These are phyloP conservation scores for Hylia prasina DNA, from an alignment of 2,113 vertebrate genomes.

Conservation along the genomic window DNA sequence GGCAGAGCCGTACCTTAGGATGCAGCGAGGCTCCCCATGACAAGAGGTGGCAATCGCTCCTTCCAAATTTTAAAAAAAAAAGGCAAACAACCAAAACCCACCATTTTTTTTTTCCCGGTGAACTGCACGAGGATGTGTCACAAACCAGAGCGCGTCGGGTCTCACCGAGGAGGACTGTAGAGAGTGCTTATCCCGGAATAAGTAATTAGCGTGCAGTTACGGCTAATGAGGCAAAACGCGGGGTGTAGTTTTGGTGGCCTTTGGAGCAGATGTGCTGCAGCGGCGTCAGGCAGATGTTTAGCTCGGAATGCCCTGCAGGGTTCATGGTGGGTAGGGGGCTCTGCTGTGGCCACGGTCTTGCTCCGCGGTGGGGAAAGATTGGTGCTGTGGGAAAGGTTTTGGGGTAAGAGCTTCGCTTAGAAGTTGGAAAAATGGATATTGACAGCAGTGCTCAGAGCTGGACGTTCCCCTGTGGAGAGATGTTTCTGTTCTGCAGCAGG, in stretches of 20 bases:
- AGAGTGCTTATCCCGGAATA: not conserved
- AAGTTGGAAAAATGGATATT: not conserved
- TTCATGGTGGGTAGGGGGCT: not conserved
- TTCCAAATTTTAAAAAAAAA: not conserved
- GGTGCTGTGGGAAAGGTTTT: not conserved
- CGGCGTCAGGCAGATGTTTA: not conserved
- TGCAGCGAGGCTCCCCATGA: not conserved
- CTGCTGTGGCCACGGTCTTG: not conserved
- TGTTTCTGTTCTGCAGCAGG: not conserved
- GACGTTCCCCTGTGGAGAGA: not conserved
- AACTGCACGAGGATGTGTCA: not conserved
- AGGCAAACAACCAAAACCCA: not conserved
- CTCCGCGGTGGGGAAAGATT: not conserved
- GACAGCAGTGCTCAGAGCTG: not conserved
- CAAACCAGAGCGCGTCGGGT: not conserved
- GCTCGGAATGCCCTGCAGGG: not conserved
- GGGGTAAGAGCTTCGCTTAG: accelerated
- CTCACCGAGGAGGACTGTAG: not conserved
- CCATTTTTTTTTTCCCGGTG: not conserved
- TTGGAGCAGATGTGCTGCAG: not conserved
- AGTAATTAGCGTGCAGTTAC: not conserved
- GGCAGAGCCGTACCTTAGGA: not conserved
- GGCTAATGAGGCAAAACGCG: not conserved
- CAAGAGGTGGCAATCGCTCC: not conserved
- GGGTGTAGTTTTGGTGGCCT: not conserved